Evolutionary conservation across 2,113 vertebrate species (phyloP), one percentile per base, ranked within the genome.

Genomic region (Bettongia penicillata): DNA sequence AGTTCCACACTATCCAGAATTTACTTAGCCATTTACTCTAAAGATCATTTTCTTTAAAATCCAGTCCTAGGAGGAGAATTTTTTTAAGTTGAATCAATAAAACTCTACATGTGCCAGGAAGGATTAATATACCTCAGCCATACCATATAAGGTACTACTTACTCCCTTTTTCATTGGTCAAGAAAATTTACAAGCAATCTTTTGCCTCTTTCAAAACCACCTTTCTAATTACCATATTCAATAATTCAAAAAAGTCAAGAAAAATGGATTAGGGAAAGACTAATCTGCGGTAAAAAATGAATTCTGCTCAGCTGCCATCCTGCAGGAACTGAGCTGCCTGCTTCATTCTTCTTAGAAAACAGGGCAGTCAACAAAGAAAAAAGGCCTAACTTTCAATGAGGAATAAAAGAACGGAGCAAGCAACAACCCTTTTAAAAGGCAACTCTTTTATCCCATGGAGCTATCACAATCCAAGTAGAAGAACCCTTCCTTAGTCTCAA

Each of bases 231-330:
- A 77, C 49, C 25, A 93, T 0, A 53, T n/a, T 68, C 89, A 28
- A 4, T 68, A 52, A 23, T 90, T 43, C 22, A 28, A 53, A 68
- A 93, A 93, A 51, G 24, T n/a, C 90, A 93, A 4, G 19, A 91
- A 91, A 12, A n/a, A 61, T 51, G 5, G 84, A 89, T 26, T 16
- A 19, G 37, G 1, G 1, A 12, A 43, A 50, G 90, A 84, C 90
- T 52, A 53, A 61, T 28, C 28, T 22, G 51, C 95, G 26, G 48
- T 6, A 52, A 52, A 49, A 50, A 57, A 0, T 0, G 2, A 28
- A 48, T 9, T 0, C 3, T 10, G 10, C 55, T 53, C 0, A 7
- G 51, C 12, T 3, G 23, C 89, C 5, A 0, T 25, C n/a, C 3
- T 50, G 8, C 3, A 4, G 48, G 6, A 16, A 91, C 51, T 1